Evolutionary conservation across 1,140 invertebrate genomes (phyloP).

Genomic region (Drosophila malerkotliana): DNA sequence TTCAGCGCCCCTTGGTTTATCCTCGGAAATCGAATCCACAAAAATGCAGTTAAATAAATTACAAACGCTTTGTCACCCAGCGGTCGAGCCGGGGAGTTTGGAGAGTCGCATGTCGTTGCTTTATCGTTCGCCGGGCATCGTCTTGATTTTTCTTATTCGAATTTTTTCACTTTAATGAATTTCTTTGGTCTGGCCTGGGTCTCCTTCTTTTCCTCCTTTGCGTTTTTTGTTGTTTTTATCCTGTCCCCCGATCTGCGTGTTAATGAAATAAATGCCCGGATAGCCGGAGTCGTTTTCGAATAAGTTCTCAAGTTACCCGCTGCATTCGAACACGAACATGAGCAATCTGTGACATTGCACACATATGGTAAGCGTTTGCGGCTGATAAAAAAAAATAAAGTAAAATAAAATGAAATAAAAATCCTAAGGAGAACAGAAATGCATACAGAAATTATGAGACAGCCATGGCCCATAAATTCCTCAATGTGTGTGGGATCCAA

Average conservation of each 20-base stretch:
- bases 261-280: conserved; percentile 81
- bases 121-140: conserved; percentile 72
- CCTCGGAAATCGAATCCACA: conserved; percentile 78
- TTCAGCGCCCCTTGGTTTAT: conserved; percentile 50
- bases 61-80: conserved; percentile 81
- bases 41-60: conserved; percentile 83
- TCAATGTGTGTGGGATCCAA: conserved; percentile 76
- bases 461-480: conserved; percentile 65
- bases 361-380: conserved; percentile 49
- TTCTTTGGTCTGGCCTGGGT: conserved; percentile 26
- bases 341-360: conserved; percentile 72
- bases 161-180: conserved; percentile 64
- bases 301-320: conserved; percentile 69
- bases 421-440: conserved; percentile 38
- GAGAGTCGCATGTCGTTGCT: conserved; percentile 68
- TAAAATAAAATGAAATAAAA: conserved; percentile 17
- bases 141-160: conserved; percentile 49
- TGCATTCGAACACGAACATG: conserved; percentile 51
- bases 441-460: conserved; percentile 65
- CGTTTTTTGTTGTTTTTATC: conserved; percentile 30
- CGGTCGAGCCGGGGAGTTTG: conserved; percentile 41
- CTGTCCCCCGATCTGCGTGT: conserved; percentile 61
- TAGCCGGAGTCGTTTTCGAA: conserved; percentile 39
- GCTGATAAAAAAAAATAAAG: conserved; percentile 22
- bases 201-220: conserved; percentile 1